Percentiles rank a stretch among this genome's conserved stretches.
These are phyloP conservation scores for Manacus vitellinus DNA, from an alignment of 2,113 vertebrate species.

Conservation along the genomic window DNA sequence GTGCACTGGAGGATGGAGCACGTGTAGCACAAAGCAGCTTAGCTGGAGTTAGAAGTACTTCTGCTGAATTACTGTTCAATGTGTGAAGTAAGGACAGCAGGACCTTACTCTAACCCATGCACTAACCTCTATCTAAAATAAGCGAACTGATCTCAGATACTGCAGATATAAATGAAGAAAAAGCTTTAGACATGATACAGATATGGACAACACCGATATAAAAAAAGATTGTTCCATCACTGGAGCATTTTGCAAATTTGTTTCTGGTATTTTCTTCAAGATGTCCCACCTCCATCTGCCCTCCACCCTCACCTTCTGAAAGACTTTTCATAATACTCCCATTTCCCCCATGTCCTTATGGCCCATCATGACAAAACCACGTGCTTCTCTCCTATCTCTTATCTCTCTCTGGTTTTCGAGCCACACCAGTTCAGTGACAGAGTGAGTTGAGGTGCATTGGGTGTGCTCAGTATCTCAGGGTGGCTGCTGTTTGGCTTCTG, in stretches of 20 bases:
- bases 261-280: neutral
- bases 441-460: neutral
- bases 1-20: neutral
- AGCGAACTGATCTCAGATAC: neutral
- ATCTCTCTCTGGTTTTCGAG: neutral
- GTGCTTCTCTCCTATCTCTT: rapidly evolving
- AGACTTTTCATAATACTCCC: neutral
- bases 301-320: neutral
- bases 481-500: neutral
- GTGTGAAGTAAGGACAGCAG: neutral
- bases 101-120: neutral
- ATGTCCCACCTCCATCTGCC: neutral
- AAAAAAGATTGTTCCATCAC: neutral
- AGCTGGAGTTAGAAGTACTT: neutral
- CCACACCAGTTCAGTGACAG: neutral
- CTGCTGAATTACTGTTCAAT: neutral
- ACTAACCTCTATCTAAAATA: neutral
- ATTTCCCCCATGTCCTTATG: neutral
- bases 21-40: neutral
- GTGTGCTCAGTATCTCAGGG: neutral
- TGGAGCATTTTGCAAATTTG: neutral
- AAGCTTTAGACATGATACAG: neutral
- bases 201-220: neutral
- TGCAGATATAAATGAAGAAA: neutral
- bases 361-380: neutral